These are phyloP conservation scores for Propsilocerus akamusi DNA, from an alignment of 1,140 invertebrate species.

Conservation along the genomic window DNA sequence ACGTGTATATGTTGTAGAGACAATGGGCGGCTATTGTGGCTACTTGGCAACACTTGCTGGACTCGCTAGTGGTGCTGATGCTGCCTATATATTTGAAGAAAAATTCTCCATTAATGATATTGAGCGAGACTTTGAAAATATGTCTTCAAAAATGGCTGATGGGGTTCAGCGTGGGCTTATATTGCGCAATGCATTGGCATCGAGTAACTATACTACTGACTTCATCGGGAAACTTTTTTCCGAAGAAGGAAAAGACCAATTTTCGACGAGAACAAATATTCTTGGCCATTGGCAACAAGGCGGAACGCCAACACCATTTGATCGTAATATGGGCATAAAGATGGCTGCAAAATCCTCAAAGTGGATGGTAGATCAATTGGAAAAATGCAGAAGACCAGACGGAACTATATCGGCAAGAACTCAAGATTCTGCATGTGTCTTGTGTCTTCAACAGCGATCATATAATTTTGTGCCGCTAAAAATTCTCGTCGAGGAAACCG, in stretches of 20 bases:
- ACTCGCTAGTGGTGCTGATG: constrained; percentile 92
- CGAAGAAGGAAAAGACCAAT: constrained; percentile 93
- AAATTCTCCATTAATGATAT: constrained; percentile 88
- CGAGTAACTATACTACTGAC: constrained; percentile 91
- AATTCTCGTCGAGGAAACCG: constrained; percentile 67
- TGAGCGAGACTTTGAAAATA: constrained; percentile 81
- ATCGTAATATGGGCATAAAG: constrained; percentile 96
- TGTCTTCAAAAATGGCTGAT: constrained; percentile 93
- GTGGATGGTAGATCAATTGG: constrained; percentile 63
- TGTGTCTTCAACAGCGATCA: constrained; percentile 75
- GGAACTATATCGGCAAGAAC: constrained; percentile 37
- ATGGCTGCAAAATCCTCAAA: constrained; percentile 88
- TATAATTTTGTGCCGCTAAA: constrained; percentile 81
- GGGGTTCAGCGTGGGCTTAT: constrained; percentile 93
- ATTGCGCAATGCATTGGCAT: constrained; percentile 89
- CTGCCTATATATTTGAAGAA: constrained; percentile 97
- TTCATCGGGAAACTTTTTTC: constrained; percentile 90
- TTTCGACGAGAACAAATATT: constrained; percentile 87
- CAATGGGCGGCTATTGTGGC: constrained; percentile 98
- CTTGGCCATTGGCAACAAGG: constrained; percentile 96
- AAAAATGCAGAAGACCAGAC: constrained; percentile 35
- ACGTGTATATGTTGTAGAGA: constrained; percentile 94
- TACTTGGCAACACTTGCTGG: constrained; percentile 91
- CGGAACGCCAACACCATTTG: constrained; percentile 94
- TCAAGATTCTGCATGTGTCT: constrained; percentile 54